phyloP scores from a whole-genome alignment of 2,797 vertebrate genomes.

The Brachymystax lenok region DNA sequence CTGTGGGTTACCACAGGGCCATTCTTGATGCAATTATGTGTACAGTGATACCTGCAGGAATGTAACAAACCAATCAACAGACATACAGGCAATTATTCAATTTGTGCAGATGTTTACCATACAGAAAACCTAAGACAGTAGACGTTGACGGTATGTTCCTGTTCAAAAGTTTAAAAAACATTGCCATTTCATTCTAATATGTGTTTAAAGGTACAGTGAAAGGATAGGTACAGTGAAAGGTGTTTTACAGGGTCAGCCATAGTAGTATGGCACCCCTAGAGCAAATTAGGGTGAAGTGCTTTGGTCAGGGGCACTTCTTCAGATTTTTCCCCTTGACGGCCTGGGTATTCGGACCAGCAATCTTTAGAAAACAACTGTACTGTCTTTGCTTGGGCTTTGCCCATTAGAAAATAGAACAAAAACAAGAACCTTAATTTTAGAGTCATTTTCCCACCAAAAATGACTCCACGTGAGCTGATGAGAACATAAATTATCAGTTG shows the following conservation, averaged over 20 bases:
- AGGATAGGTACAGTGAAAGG: too few species aligned
- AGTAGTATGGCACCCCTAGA: too few species aligned
- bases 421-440: neutral
- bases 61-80: conserved; percentile 46
- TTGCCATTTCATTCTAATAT: neutral
- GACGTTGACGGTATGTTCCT: neutral
- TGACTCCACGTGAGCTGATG: neutral
- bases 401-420: neutral
- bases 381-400: neutral
- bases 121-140: conserved; percentile 45
- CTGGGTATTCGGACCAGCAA: neutral
- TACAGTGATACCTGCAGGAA: conserved; percentile 54
- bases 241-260: too few species aligned
- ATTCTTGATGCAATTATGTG: conserved; percentile 55
- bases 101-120: conserved; percentile 51
- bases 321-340: too few species aligned
- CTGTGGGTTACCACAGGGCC: conserved; percentile 61
- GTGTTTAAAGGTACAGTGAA: too few species aligned
- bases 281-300: too few species aligned
- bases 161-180: too few species aligned
- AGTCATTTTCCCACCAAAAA: neutral
- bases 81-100: conserved; percentile 57
- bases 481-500: neutral
- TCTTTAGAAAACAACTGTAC: too few species aligned
- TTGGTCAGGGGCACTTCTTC: too few species aligned